Evolutionary conservation across 1,140 invertebrate species (phyloP).

Genomic region (Drosophila aff.): DNA sequence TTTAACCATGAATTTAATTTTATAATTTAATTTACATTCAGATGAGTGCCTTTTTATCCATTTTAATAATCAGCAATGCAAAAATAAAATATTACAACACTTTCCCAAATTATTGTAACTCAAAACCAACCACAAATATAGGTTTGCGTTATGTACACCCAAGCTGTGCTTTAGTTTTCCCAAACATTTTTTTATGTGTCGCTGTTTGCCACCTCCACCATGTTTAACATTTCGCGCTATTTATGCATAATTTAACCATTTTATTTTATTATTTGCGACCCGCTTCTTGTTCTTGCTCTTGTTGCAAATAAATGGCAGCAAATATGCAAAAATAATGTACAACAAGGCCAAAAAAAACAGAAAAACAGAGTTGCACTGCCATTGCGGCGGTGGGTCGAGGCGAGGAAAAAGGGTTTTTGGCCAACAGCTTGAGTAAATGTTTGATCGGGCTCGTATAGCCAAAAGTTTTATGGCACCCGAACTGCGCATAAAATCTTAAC

Average conservation of each 20-base stretch:
- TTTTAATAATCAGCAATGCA: neutral
- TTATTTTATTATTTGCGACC: conserved; percentile 52
- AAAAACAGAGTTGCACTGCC: conserved; percentile 44
- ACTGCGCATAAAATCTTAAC: conserved; percentile 72
- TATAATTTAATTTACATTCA: neutral
- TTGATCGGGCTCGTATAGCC: conserved; percentile 54
- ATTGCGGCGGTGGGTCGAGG: neutral
- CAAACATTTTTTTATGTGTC: conserved; percentile 11
- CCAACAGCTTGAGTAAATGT: conserved; percentile 62
- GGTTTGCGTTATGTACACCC: neutral
- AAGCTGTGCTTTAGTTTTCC: neutral
- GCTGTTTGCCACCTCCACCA: conserved; percentile 18
- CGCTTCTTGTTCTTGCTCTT: conserved; percentile 40
- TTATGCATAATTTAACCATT: conserved; percentile 62
- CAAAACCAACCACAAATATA: neutral
- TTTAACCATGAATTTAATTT: neutral
- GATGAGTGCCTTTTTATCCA: neutral
- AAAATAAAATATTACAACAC: neutral
- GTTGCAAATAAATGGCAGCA: conserved; percentile 52
- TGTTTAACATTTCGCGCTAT: conserved; percentile 53
- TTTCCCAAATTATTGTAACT: neutral
- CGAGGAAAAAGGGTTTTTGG: conserved; percentile 7
- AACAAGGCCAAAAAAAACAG: conserved; percentile 17
- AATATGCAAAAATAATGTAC: conserved; percentile 53
- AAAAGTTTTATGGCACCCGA: conserved; percentile 67